Base-by-base conservation (phyloP, 2,888 invertebrate genomes). In the Tinea semifulvella region DNA sequence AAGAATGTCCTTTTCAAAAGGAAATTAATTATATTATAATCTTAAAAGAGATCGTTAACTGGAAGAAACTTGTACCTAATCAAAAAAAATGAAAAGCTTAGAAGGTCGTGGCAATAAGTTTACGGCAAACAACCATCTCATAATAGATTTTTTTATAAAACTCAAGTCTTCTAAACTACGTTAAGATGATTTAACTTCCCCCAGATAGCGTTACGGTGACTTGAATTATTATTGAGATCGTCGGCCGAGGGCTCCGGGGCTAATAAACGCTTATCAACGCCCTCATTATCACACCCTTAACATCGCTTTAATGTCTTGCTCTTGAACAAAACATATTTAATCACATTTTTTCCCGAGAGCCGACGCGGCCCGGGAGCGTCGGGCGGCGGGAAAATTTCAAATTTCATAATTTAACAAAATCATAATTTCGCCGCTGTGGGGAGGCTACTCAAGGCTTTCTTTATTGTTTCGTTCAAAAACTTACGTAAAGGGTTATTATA, bases 241-340 rank as follows among this genome's bases (percentile, higher is more conserved):
- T 64, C 61, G 57, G 55, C 65, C 60, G 60, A 60, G 58, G 62
- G 65, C 60, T 65, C 63, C 58, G 61, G 51, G 70, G 68, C 80
- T 80, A 80, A 81, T 81, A 80, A 80, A 81, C 72, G 80, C 80
- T 81, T 80, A 80, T 81, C 81, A 80, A 74, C 75, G 70, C 68
- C 65, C 77, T 77, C 79, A 81, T 82, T 82, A 82, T 82, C 80
- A 76, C 80, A 79, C 81, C 81, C 81, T 81, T 79, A 81, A 77
- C 81, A 75, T 79, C 77, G 70, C 75, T 76, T 81, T 79, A 81
- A 80, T 81, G 80, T 79, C 76, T 74, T 75, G 75, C 77, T 75
- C 70, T 79, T 76, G 80, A 81, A 81, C 81, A 82, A 81, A 81
- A 82, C 81, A 82, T 82, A 81, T 82, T 82, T 82, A 82, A 82